These are phyloP conservation scores for Drosophila asahinai DNA, from an alignment of 1,140 invertebrate species.

Conservation along the genomic window DNA sequence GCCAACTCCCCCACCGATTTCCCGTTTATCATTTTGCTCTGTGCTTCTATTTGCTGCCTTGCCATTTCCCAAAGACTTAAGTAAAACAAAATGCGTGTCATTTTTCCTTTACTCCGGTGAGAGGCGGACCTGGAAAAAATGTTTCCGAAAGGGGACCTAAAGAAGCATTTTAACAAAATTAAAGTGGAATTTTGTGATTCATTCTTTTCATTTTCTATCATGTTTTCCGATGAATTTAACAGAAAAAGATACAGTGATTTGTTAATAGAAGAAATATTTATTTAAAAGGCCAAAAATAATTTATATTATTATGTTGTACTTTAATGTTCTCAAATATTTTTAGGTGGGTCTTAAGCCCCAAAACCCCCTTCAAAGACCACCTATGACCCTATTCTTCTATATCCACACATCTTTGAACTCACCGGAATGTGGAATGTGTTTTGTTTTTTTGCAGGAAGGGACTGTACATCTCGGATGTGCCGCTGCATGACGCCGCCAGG, in stretches of 20 bases:
- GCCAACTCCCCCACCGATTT: conserved; percentile 16
- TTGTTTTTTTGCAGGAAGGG: conserved; percentile 88
- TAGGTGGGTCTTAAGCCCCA: no score
- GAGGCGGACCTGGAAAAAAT: not conserved
- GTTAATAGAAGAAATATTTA: no score
- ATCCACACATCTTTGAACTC: conserved; percentile 24
- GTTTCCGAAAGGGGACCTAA: not conserved
- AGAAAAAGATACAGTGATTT: not conserved
- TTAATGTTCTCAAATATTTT: no score
- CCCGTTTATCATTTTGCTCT: conserved; percentile 41
- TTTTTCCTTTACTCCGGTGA: conserved; percentile 45
- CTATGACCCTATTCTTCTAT: not conserved
- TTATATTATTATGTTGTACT: no score
- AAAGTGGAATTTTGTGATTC: not conserved
- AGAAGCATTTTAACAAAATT: not conserved
- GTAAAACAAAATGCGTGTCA: conserved; percentile 68
- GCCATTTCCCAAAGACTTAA: conserved; percentile 63
- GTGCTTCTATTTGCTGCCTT: conserved; percentile 26
- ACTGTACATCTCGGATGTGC: conserved; percentile 97
- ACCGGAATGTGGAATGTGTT: conserved; percentile 33
- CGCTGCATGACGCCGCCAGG: conserved; percentile 97
- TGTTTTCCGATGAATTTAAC: not conserved
- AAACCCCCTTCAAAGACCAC: not conserved
- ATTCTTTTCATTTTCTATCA: not conserved
- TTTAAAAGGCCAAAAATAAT: no score